These are phyloP conservation scores for Sitta europaea DNA, from an alignment of 2,113 vertebrate genomes.

Conservation along the genomic window DNA sequence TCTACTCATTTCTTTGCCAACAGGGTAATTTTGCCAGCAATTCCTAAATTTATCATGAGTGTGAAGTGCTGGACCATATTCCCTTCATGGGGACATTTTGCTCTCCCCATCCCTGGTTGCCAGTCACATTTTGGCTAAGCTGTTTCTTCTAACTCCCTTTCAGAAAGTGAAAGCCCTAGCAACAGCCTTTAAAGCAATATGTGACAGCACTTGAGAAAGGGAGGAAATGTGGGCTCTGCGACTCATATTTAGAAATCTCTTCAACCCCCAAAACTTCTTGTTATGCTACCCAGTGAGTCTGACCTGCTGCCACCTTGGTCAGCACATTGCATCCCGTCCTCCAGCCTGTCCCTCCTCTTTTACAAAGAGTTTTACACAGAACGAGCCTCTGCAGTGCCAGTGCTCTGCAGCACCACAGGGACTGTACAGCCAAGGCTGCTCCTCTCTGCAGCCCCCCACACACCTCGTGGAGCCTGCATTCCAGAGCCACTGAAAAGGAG, in stretches of 20 bases:
- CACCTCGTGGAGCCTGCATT: background rate
- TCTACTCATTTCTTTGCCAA: background rate
- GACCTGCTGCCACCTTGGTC: background rate
- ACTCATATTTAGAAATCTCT: background rate
- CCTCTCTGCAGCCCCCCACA: rapidly evolving
- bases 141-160: background rate
- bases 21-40: background rate
- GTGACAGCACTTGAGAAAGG: background rate
- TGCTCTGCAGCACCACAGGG: background rate
- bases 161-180: background rate
- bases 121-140: background rate
- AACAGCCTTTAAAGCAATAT: background rate
- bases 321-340: background rate
- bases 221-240: background rate
- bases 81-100: background rate
- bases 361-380: background rate
- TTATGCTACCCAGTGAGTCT: background rate
- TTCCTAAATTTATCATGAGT: background rate
- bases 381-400: background rate
- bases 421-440: background rate
- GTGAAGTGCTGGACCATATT: background rate
- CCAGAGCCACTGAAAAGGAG: background rate
- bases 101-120: background rate
- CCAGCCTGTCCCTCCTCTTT: rapidly evolving
- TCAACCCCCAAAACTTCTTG: background rate